Percentiles rank a stretch among this genome's conserved stretches.
These are phyloP conservation scores for Drosophila nr. perissopoda DNA, from an alignment of 2,888 invertebrate genomes.

Conservation along the genomic window DNA sequence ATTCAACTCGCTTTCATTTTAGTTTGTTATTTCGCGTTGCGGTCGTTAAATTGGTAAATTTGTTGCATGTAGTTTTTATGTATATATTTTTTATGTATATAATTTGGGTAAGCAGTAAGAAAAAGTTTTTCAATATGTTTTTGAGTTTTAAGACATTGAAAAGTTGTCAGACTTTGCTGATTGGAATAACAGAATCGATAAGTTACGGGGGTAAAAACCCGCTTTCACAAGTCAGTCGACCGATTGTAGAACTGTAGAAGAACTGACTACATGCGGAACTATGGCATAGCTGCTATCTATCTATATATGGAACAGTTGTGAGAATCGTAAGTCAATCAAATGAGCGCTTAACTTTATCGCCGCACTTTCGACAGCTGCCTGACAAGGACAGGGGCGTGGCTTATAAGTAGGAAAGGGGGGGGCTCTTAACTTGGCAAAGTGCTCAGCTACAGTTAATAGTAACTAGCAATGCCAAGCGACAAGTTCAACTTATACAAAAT, in stretches of 20 bases:
- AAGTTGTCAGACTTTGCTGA: constrained; percentile 22
- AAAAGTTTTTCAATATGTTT: not conserved
- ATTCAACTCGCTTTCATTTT: not conserved
- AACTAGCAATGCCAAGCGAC: constrained; percentile 22
- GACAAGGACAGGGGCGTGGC: constrained; percentile 3
- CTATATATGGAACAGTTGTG: constrained; percentile 7
- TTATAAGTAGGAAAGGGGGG: not conserved
- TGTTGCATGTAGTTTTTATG: not conserved
- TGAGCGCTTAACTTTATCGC: constrained; percentile 14
- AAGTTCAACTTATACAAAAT: constrained; percentile 5
- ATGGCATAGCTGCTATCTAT: constrained; percentile 11
- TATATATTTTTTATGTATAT: not conserved
- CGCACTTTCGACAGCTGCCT: constrained; percentile 20
- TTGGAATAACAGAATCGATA: constrained; percentile 17
- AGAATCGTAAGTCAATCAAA: constrained; percentile 51
- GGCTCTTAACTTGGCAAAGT: not conserved
- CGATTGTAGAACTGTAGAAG: not conserved
- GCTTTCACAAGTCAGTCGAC: not conserved
- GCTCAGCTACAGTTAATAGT: not conserved
- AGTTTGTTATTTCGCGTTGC: constrained; percentile 3
- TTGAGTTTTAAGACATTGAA: constrained; percentile 15
- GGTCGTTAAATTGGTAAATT: constrained; percentile 35
- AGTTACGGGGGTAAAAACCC: constrained; percentile 4
- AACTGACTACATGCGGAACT: not conserved
- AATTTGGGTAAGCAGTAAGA: not conserved